Base-by-base conservation (phyloP, 1,140 invertebrate genomes). In the Tenebrio molitor region DNA sequence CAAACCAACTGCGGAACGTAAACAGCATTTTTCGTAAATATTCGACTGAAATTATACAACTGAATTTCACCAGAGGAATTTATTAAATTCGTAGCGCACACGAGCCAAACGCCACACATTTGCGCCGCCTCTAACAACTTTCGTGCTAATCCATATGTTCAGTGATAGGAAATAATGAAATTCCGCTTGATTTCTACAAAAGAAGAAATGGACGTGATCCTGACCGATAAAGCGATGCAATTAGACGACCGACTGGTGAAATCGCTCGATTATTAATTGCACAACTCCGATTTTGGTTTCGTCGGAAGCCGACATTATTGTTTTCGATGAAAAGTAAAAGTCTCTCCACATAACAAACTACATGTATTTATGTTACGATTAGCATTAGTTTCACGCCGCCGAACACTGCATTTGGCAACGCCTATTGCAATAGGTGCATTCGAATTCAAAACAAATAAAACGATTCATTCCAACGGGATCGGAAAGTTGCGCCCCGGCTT, bases 71-170 rank as follows among this genome's bases (percentile, higher is more conserved):
- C 72, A n/a, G 16, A 78, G 71, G 77, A 78, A 78, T 78, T 69
- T 74, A 71, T 75, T 75, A 62, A 65, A 70, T 72, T 70, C 29
- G 53, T 69, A 69, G 70, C 23, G 50, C 50, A 29, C 50, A 29
- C 50, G 21, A 58, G 2, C 4, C 12, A 58, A n/a, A 46, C 14
- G 15, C 21, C 14, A 34, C 29, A 58, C 23, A 58, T 29, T 14
- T 12, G 23, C 23, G 23, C 29, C 29, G 25, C 50, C 15, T 53
- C 7, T 36, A 50, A 8, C 46, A 46, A 74, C 75, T 77, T 78
- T 78, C 74, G 50, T 74, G 69, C 29, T 75, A 76, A 66, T 69
- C 79, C 72, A 77, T 74, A 76, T 80, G 74, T 74, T 77, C 78
- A 76, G 39, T 75, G 67, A 75, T 72, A 73, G 65, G 78, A 78